phyloP scores from a whole-genome alignment of 1,140 invertebrate genomes.

The Drosophila pectinifera region DNA sequence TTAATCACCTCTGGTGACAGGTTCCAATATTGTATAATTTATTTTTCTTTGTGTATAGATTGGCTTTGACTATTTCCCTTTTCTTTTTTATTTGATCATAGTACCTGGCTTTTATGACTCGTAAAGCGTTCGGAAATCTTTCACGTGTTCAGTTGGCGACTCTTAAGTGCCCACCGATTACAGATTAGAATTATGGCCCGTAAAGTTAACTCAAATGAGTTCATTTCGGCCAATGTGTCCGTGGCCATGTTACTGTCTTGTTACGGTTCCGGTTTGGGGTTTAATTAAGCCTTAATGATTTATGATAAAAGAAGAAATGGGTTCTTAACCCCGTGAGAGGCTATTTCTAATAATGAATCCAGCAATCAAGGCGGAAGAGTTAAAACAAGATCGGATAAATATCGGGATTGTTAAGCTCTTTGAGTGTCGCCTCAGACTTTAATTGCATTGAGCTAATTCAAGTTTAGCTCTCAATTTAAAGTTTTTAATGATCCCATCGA shows the following conservation, averaged over 20 bases:
- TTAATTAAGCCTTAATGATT: conserved; percentile 71
- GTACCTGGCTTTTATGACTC: conserved; percentile 37
- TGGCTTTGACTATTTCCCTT: conserved; percentile 9
- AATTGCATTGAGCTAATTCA: conserved; percentile 22
- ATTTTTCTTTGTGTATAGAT: background rate
- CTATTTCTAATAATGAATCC: conserved; percentile 6
- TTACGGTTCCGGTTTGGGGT: conserved; percentile 62
- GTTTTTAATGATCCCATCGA: background rate
- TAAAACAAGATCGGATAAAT: conserved; percentile 27
- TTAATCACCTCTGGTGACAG: background rate
- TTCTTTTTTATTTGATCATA: conserved; percentile 8
- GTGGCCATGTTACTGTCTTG: conserved; percentile 36
- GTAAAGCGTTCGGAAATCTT: conserved; percentile 55
- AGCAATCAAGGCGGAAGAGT: conserved; percentile 26
- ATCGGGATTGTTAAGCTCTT: conserved; percentile 14
- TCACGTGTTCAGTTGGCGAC: conserved; percentile 47
- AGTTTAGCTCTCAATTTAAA: conserved; percentile 11
- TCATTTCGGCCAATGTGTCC: conserved; percentile 40
- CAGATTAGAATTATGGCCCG: conserved; percentile 76
- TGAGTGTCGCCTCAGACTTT: conserved; percentile 24
- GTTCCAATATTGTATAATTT: background rate
- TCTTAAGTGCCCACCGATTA: conserved; percentile 64
- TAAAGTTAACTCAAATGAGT: conserved; percentile 65
- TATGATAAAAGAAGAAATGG: conserved; percentile 59
- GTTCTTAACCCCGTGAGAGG: conserved; percentile 1